Evolutionary conservation across 1,140 invertebrate genomes (phyloP), one percentile per base, ranked within the genome.

Genomic region (Anadara kagoshimensis): DNA sequence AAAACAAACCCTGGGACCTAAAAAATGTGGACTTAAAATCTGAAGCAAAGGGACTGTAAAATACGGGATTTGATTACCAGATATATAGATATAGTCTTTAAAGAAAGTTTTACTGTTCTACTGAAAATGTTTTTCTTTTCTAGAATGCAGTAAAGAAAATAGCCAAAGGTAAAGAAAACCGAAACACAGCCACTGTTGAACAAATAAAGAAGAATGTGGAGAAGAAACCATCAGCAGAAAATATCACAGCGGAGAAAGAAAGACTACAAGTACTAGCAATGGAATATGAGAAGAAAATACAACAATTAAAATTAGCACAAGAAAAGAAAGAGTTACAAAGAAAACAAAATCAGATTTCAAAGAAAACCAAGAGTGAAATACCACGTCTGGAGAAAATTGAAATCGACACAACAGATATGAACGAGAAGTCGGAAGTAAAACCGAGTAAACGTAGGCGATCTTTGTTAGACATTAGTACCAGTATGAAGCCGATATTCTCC

Each of bases 401-500:
- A 61, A 61, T 82, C 12, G 71, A 77, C 24, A 26, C 59, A 8
- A 62, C 68, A 24, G 73, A 79, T 65, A 56, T 73, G 20, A 71
- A 62, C 24, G 70, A 71, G 36, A 53, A 69, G 24, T 43, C 54
- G 4, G 22, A 43, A 18, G 63, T 70, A 54, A 36, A 53, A 22
- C 62, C 68, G 3, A 54, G 41, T 16, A 76, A 72, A 58, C 36
- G 79, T 29, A 57, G 85, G 24, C 69, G 76, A 18, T 86, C 85
- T 7, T 54, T 86, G 36, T 47, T 82, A 29, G 82, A 84, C 7
- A 56, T 82, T 12, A 83, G 79, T 44, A 64, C 78, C 5, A 84
- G 83, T 62, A 80, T 70, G 29, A 83, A 78, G 44, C 83, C 83
- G 47, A 82, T 56, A 64, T 86, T 26, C 61, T 74, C 4, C n/a